These are phyloP conservation scores for Crax fasciolata DNA, from an alignment of 2,797 vertebrate genomes.

Conservation along the genomic window DNA sequence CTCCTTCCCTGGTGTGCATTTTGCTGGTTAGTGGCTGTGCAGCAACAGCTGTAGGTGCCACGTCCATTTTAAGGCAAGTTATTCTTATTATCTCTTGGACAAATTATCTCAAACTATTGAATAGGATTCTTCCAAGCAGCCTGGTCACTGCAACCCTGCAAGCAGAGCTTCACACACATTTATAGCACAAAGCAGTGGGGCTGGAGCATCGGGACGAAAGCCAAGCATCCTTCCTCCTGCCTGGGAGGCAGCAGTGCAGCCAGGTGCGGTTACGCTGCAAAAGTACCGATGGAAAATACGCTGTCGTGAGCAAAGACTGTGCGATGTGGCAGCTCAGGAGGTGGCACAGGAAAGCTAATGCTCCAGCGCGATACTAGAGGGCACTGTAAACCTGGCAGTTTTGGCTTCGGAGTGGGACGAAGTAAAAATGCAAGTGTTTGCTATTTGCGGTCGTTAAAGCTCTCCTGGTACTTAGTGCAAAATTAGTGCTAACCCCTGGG, in stretches of 20 bases:
- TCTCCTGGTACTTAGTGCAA: constrained; percentile 12
- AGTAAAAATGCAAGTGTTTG: constrained; percentile 34
- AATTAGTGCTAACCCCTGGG: constrained; percentile 52
- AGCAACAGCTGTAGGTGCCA: constrained; percentile 46
- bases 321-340: constrained; percentile 8
- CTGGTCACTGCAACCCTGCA: neutral
- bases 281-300: neutral
- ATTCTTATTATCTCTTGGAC: neutral
- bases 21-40: constrained; percentile 16
- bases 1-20: constrained; percentile 18
- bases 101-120: neutral
- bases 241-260: neutral
- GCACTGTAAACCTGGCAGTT: constrained; percentile 74
- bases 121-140: neutral
- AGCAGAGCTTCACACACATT: accelerated
- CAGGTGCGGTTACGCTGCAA: neutral
- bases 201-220: neutral
- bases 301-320: neutral
- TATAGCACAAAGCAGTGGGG: accelerated
- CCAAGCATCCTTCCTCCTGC: neutral
- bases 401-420: constrained; percentile 24
- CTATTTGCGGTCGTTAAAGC: constrained; percentile 35
- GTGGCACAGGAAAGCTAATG: constrained; percentile 47
- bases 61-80: neutral
- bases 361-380: constrained; percentile 69